phyloP scores from a whole-genome alignment of 2,888 invertebrate genomes.

The Norana najaformis region DNA sequence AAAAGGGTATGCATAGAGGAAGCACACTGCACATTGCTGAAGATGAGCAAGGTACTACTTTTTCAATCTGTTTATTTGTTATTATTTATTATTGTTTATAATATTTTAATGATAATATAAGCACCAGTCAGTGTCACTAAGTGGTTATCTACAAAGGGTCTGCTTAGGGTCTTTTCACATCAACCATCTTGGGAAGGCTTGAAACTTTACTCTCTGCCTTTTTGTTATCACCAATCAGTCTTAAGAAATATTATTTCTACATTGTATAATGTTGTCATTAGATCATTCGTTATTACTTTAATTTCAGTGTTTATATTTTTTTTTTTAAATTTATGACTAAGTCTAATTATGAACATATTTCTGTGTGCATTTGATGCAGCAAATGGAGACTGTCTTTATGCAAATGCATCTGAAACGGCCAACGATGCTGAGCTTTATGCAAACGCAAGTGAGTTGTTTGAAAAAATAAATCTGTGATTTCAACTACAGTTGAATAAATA shows the following conservation, averaged over 20 bases:
- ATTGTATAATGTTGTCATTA: neutral
- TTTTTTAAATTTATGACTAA: neutral
- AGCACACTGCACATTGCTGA: neutral
- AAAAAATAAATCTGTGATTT: too few species aligned
- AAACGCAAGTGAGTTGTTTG: neutral
- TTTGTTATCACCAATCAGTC: too few species aligned
- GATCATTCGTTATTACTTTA: neutral
- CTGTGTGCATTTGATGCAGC: neutral
- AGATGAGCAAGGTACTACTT: neutral
- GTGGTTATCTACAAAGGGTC: too few species aligned
- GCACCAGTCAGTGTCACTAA: too few species aligned
- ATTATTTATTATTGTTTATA: neutral
- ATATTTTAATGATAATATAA: neutral
- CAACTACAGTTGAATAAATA: too few species aligned
- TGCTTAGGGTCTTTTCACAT: too few species aligned
- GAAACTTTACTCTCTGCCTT: too few species aligned
- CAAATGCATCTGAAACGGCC: neutral
- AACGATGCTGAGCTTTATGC: neutral
- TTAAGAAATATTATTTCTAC: neutral
- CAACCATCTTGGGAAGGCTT: too few species aligned
- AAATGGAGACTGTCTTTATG: constrained; percentile 20
- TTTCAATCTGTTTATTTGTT: neutral
- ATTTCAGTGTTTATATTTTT: neutral
- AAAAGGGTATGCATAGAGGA: constrained; percentile 59
- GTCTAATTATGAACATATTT: too few species aligned